A percentile compares a stretch with the other conserved stretches of the same genome.
These are phyloP conservation scores for Peromyscus aztecus DNA, from an alignment of 2,797 vertebrate genomes.

Conservation along the genomic window DNA sequence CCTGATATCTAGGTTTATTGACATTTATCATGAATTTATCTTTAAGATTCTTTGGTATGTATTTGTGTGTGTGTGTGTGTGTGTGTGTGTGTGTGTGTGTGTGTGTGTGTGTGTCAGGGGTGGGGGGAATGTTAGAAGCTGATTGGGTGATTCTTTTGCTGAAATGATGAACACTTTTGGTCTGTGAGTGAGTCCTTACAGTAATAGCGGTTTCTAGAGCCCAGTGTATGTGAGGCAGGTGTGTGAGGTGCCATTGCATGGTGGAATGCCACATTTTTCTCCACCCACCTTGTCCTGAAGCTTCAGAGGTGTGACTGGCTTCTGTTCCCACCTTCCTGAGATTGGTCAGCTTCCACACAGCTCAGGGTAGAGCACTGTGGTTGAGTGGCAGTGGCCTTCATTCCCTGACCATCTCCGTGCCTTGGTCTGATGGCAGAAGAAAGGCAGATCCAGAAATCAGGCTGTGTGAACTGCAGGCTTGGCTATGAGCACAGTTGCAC, in stretches of 20 bases:
- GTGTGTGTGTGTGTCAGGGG: no score
- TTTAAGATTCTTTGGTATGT: neutral
- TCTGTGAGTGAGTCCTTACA: neutral
- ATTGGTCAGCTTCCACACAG: no score
- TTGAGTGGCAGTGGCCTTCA: neutral
- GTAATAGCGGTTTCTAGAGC: neutral
- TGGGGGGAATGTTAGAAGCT: neutral
- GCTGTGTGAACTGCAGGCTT: neutral
- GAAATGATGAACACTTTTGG: neutral
- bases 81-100: no score
- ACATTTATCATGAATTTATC: neutral
- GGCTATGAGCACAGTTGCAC: neutral
- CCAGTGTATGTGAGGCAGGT: fast-evolving
- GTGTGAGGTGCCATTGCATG: fast-evolving
- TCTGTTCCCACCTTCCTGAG: neutral
- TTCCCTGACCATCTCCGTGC: neutral
- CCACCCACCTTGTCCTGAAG: neutral
- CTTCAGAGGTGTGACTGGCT: neutral
- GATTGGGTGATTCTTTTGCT: neutral
- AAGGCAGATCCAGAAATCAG: neutral
- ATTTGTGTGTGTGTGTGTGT: neutral
- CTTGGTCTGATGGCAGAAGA: neutral
- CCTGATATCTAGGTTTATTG: neutral
- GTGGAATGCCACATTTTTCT: neutral
- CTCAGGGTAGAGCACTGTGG: fast-evolving